Evolutionary conservation across 2,888 invertebrate species (phyloP).

Genomic region (Automeris io): DNA sequence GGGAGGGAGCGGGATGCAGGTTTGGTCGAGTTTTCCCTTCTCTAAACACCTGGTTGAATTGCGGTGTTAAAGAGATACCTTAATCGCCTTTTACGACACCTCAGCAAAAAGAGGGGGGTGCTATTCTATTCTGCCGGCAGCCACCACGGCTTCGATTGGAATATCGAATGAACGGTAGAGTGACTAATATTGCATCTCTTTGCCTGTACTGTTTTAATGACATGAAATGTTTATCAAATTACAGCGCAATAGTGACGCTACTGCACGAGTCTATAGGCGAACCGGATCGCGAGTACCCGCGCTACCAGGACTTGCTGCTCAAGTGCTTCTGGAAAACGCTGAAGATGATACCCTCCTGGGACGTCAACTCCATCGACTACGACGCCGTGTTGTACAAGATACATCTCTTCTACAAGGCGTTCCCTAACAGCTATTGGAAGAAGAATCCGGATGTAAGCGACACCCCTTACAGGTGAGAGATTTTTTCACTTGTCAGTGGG

Average conservation of each 20-base stretch:
- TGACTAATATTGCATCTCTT: not conserved
- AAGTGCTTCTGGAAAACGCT: constrained; percentile 97
- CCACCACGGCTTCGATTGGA: too few species aligned
- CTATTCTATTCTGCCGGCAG: too few species aligned
- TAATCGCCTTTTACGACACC: too few species aligned
- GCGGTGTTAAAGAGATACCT: too few species aligned
- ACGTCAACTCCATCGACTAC: constrained; percentile 83
- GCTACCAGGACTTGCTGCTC: constrained; percentile 89
- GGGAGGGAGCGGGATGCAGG: too few species aligned
- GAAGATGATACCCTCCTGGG: constrained; percentile 90
- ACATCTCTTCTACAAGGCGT: constrained; percentile 91
- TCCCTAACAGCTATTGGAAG: constrained; percentile 93
- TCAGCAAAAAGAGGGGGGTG: too few species aligned
- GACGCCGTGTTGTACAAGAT: constrained; percentile 88
- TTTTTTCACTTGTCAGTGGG: not conserved
- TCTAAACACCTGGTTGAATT: too few species aligned
- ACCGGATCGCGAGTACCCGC: constrained; percentile 75
- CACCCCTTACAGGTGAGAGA: constrained; percentile 83
- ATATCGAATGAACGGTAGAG: fast-evolving
- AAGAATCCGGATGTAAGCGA: constrained; percentile 83
- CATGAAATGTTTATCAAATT: constrained; percentile 20
- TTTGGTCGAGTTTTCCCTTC: too few species aligned
- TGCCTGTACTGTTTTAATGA: not conserved
- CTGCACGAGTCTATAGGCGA: constrained; percentile 90
- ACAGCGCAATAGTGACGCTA: constrained; percentile 90